Evolutionary conservation across 2,113 vertebrate species (phyloP).

Genomic region (Agelaius phoeniceus): DNA sequence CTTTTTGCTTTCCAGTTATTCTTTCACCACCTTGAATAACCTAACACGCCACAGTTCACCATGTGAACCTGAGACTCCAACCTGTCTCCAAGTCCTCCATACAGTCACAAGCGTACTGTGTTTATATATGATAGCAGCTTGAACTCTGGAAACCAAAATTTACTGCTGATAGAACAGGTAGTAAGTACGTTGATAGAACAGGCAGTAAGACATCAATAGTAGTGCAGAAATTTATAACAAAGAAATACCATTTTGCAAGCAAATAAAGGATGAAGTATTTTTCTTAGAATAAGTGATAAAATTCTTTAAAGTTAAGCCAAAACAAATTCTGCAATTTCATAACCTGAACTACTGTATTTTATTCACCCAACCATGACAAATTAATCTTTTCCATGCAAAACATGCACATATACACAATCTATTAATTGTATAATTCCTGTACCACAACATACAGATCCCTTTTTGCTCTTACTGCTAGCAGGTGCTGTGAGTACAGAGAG

Average conservation of each 20-base stretch:
- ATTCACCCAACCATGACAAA: neutral
- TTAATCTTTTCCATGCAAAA: neutral
- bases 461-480: neutral
- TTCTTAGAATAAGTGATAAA: neutral
- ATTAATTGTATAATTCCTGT: neutral
- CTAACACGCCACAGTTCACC: neutral
- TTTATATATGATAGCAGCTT: neutral
- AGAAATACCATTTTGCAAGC: neutral
- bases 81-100: neutral
- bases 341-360: neutral
- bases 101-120: neutral
- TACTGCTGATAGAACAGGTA: neutral
- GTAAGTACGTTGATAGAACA: neutral
- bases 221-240: neutral
- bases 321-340: neutral
- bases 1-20: neutral
- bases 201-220: neutral
- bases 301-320: constrained; percentile 5
- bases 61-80: accelerated
- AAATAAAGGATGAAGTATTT: neutral
- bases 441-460: neutral
- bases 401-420: neutral
- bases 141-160: neutral
- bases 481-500: neutral
- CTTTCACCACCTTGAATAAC: neutral